Evolutionary conservation across 2,113 vertebrate species (phyloP).

Genomic region (Chloropsis cyanopogon): DNA sequence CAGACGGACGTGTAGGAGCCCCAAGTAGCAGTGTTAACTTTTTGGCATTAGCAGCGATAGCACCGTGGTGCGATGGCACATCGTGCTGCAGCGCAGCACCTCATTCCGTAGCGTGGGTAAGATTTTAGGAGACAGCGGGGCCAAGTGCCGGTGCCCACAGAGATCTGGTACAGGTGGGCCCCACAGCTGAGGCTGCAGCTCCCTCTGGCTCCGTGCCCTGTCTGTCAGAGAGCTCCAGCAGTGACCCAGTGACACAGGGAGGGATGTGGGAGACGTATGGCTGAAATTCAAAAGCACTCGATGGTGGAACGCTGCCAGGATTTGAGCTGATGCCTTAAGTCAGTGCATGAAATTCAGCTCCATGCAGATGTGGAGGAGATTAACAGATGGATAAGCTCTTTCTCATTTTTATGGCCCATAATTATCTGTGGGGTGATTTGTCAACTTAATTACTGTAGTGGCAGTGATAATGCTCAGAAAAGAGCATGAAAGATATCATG

Average conservation of each 20-base stretch:
- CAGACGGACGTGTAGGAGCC: accelerated
- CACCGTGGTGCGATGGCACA: accelerated
- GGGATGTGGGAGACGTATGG: neutral
- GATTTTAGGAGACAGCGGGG: neutral
- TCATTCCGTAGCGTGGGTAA: accelerated
- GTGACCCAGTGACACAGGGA: neutral
- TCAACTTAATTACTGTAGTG: neutral
- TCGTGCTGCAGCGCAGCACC: accelerated
- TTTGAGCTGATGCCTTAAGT: neutral
- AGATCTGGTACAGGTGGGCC: neutral
- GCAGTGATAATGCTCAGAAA: neutral
- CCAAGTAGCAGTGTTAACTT: neutral
- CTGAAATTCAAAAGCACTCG: neutral
- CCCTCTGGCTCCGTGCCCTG: neutral
- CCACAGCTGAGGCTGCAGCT: accelerated
- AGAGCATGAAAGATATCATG: neutral
- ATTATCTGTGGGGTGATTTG: neutral
- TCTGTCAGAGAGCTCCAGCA: neutral
- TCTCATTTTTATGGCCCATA: neutral
- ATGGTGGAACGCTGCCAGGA: neutral
- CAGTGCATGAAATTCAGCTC: neutral
- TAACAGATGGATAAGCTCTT: neutral
- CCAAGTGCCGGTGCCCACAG: accelerated
- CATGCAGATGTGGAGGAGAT: neutral
- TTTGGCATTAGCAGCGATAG: accelerated